Evolutionary conservation across 2,888 invertebrate species (phyloP), one percentile per base, ranked within the genome.

Genomic region (Sycophila texana): DNA sequence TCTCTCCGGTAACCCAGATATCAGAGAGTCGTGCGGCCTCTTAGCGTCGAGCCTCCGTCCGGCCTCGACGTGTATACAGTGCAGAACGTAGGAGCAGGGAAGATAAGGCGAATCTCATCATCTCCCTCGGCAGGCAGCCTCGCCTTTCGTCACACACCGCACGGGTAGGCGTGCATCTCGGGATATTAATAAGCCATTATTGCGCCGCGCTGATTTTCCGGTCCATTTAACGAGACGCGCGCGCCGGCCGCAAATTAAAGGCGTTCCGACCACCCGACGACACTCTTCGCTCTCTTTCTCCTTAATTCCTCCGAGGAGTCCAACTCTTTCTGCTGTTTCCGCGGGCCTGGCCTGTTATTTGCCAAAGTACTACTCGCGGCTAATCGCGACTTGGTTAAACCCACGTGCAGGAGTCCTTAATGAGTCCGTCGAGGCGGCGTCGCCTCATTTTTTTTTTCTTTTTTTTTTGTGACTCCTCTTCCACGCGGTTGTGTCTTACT

Each of bases 1-100:
- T 81, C 82, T 82, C 61, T 60, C 39, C 66, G 22, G 66, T 82
- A 81, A 77, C 82, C 83, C 83, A 82, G 83, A 84, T 84, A 83
- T 80, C 80, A 82, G 74, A 72, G 74, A 76, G 74, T 80, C 71
- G 77, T 72, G 73, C 60, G 22, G 49, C 30, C 39, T 39, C 39
- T 39, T 39, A 39, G 39, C 39, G 39, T 39, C 39, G 39, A 39
- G 39, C 20, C 60, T 22, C 20, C 18, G 18, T 22, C 22, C 60
- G 13, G 13, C 20, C 57, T 58, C 20, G 60, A 39, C 39, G 39
- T 39, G 39, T 39, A 39, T 39, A 39, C 39, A 26, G 39, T 10
- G 39, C 39, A 39, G 39, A 39, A 39, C 39, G 39, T 39, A 39
- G 39, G 39, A 39, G 39, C 39, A 5, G 39, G 10, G 39, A 7